Evolutionary conservation across 1,140 invertebrate genomes (phyloP).

Genomic region (Cephus cinctus): DNA sequence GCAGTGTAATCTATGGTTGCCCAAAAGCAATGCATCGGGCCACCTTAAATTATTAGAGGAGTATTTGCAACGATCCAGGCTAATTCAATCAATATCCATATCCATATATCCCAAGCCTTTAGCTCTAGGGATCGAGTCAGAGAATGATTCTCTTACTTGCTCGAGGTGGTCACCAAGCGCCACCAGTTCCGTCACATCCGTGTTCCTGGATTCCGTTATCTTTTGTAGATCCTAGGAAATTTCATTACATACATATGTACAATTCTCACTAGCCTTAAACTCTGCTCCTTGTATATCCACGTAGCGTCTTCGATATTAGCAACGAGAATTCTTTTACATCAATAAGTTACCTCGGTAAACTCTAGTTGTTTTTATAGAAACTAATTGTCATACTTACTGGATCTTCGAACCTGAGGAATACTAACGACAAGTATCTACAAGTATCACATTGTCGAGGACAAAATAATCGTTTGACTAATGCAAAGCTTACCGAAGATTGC

Average conservation of each 20-base stretch:
- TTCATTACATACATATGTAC: slow-evolving; percentile 42
- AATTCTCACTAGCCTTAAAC: no score
- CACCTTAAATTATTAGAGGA: background rate
- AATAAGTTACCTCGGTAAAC: no score
- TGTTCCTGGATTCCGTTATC: slow-evolving; percentile 68
- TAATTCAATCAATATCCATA: background rate
- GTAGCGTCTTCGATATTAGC: no score
- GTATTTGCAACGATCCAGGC: background rate
- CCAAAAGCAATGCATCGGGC: slow-evolving; percentile 3
- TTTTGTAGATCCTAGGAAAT: slow-evolving; percentile 72
- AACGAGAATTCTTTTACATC: no score
- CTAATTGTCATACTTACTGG: no score
- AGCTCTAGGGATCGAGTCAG: background rate
- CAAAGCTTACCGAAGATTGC: no score
- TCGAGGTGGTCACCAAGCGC: slow-evolving; percentile 76
- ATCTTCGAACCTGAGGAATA: no score
- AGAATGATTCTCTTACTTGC: slow-evolving; percentile 70
- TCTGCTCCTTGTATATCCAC: no score
- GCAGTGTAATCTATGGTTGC: background rate
- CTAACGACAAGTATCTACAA: no score
- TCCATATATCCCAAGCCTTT: background rate
- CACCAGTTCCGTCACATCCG: slow-evolving; percentile 72
- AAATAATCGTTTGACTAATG: no score
- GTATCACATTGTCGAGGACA: no score
- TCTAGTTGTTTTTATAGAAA: no score